A percentile compares a stretch with the other conserved stretches of the same genome.
Conservation (phyloP, 2,888 invertebrate genomes). For the Thera obeliscata region DNA sequence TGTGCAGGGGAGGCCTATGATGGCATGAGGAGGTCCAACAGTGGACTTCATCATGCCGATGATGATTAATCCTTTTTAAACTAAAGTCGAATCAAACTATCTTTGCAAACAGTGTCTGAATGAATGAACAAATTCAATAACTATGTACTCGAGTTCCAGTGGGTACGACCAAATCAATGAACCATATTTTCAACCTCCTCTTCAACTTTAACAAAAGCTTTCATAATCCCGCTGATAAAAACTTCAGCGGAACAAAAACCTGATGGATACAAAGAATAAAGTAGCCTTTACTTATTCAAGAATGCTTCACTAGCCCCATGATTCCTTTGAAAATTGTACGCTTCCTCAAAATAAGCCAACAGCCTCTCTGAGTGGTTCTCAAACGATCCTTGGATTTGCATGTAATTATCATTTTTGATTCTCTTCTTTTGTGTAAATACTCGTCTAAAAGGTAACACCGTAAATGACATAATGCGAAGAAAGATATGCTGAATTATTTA, state of each 20-base stretch:
- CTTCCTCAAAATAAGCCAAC: constrained; percentile 58
- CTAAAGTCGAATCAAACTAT: not conserved
- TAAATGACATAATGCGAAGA: constrained; percentile 82
- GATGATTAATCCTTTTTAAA: not conserved
- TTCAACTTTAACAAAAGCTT: constrained; percentile 19
- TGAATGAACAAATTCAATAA: constrained; percentile 13
- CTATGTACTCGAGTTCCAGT: constrained; percentile 19
- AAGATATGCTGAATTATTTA: constrained; percentile 84
- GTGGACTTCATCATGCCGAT: too few species aligned
- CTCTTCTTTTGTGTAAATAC: constrained; percentile 83
- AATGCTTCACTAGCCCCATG: constrained; percentile 44
- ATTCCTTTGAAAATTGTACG: constrained; percentile 46
- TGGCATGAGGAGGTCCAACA: too few species aligned
- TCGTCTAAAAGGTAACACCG: constrained; percentile 78
- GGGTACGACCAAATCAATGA: constrained; percentile 24
- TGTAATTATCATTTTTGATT: constrained; percentile 85
- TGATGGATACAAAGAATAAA: constrained; percentile 36
- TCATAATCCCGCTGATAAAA: constrained; percentile 15
- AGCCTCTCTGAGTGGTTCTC: constrained; percentile 55
- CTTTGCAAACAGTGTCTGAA: constrained; percentile 4
- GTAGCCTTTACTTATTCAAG: constrained; percentile 46
- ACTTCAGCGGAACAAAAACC: constrained; percentile 26
- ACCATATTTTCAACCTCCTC: constrained; percentile 16
- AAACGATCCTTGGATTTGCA: constrained; percentile 80
- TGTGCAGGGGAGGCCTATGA: too few species aligned